A percentile compares a stretch with the other conserved stretches of the same genome.
These are phyloP conservation scores for Macrobrachium rosenbergii DNA, from an alignment of 1,140 invertebrate species.

Conservation along the genomic window DNA sequence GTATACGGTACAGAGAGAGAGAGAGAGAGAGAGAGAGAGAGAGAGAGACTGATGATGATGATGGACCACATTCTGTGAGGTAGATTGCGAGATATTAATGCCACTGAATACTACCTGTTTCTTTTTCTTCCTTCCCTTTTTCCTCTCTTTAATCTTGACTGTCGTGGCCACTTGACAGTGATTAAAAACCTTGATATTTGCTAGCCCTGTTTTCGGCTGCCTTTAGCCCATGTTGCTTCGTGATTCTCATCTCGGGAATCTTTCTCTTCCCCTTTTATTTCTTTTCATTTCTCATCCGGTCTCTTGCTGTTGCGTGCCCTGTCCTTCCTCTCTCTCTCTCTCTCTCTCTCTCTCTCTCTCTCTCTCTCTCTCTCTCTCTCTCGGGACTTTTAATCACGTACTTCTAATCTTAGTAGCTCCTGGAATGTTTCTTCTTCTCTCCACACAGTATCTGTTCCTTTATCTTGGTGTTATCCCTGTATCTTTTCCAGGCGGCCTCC, in stretches of 20 bases:
- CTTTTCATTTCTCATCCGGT: background rate
- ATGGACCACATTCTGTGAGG: background rate
- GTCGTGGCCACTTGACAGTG: too few species aligned
- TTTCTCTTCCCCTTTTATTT: background rate
- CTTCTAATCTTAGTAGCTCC: background rate
- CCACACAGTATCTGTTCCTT: background rate
- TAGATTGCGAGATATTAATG: background rate
- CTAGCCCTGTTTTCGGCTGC: background rate
- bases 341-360: background rate
- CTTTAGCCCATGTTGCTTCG: background rate
- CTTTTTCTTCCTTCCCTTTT: background rate
- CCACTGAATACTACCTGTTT: background rate
- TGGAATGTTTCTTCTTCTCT: background rate
- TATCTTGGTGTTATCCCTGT: background rate
- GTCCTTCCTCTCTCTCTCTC: background rate
- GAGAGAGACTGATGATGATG: too few species aligned
- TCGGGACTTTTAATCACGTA: background rate
- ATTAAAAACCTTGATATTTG: too few species aligned
- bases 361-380: conserved; percentile 3
- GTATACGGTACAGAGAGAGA: too few species aligned
- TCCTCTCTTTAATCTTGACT: background rate
- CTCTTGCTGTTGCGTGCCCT: background rate
- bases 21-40: too few species aligned
- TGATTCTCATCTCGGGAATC: background rate
- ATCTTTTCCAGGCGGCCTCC: background rate